Base-by-base conservation (phyloP, 2,888 invertebrate species). In the Epinotia demarniana region DNA sequence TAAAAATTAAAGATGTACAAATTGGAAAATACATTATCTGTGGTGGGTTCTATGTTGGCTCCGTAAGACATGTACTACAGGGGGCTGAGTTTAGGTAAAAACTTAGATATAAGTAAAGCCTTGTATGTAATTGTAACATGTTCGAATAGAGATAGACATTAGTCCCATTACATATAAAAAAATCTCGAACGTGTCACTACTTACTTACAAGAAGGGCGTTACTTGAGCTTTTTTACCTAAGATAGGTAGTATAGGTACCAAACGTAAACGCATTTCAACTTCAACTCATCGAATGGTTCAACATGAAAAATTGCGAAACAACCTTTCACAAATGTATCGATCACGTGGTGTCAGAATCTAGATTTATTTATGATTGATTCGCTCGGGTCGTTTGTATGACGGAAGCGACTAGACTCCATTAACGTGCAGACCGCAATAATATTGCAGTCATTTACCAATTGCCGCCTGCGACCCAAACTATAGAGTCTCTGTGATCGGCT, bases 341-440 rank as follows among this genome's bases (percentile, higher is more conserved):
- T 58, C 43, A 43, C 55, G 39, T 60, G 19, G n/a, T 23, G 66
- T 72, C 49, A 62, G 79, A 80, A 79, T 81, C 80, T 77, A 79
- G 80, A 81, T 81, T 79, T 83, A 80, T 85, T 83, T 83, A 82
- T 81, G 81, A 83, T 82, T 81, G 79, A 81, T 81, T 80, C 81
- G 81, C 80, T 85, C 80, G 78, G 81, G 80, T 81, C 81, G 82
- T 82, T 82, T 83, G 81, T 83, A 80, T 83, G 81, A 76, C 81
- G 81, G 82, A 85, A 86, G 80, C 80, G 75, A 72, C 58, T 57
- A 77, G 77, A 81, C 73, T 63, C 71, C 73, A 72, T 78, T 77
- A 77, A 78, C 72, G 77, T 73, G 72, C 69, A 77, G 76, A 78
- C 77, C 77, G 76, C 75, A 76, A 78, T 73, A 75, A 76, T 80